Evolutionary conservation across 2,113 vertebrate genomes (phyloP), one percentile per base, ranked within the genome.

Genomic region (Corythornis madagascariensis): DNA sequence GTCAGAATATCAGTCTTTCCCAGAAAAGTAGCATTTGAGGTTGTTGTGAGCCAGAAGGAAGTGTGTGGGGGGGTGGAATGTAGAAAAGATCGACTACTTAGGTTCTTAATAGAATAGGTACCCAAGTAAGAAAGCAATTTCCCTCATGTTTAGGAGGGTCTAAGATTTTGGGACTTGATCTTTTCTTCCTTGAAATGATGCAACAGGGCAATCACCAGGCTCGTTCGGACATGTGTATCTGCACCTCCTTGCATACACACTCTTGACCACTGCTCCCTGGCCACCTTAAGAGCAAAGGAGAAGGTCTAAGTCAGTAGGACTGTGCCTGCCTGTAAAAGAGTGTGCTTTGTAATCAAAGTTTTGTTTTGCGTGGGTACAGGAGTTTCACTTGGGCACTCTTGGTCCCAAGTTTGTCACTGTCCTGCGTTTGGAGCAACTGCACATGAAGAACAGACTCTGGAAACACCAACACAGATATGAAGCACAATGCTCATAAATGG

Each of bases 1-100:
- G 96, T 97, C 96, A 97, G 97, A 97, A 97, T 97, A 98, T 96
- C 95, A 97, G 96, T 95, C 96, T 96, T 98, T 97, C 97, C 97
- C 97, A 98, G 97, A 97, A 98, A 97, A 97, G 96, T 94, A 96
- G 96, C 91, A 96, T 96, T 98, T 96, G 86, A 93, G 93, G 88
- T 94, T 96, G 86, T 93, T 84, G 92, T 72, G 67, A 94, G 92
- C 86, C 93, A 95, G 86, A 94, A 94, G 72, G 92, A 90, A 76
- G 67, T 52, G 25, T 52, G 24, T 14, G 56, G 12, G 72, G 18
- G 59, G 33, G 80, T 65, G 63, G 13, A 59, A 72, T 52, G 14
- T 43, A 78, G 77, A 71, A 61, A 72, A 67, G 72, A 92, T 48
- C 59, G 77, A 89, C 86, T 87, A 76, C 70, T 96, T 92, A 86